A percentile compares a stretch with the other conserved stretches of the same genome.
Conservation (phyloP, 2,113 vertebrate species). For the Erythrolamprus reginae region DNA sequence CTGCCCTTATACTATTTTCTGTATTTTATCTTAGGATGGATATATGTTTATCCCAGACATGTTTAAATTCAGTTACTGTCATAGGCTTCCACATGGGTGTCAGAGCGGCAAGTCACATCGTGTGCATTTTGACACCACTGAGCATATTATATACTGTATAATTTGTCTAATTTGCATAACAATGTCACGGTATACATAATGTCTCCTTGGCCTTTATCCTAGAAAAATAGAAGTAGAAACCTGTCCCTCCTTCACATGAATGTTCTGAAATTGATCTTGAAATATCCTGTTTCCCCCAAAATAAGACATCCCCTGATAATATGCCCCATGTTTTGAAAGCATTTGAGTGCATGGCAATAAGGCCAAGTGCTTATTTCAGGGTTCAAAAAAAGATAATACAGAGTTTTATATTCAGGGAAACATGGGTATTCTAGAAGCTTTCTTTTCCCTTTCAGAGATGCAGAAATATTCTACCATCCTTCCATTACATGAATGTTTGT, state of each 20-base stretch:
- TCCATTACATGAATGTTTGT: fast-evolving
- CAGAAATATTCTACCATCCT: neutral
- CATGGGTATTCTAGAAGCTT: neutral
- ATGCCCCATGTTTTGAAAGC: too few species aligned
- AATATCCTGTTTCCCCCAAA: neutral
- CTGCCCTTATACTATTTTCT: too few species aligned
- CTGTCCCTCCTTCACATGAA: neutral
- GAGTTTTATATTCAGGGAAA: too few species aligned
- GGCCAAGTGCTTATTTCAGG: too few species aligned
- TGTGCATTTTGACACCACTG: neutral
- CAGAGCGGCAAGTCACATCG: neutral
- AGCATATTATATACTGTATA: neutral
- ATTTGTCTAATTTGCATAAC: neutral
- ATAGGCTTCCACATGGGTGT: neutral
- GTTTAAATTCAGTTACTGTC: too few species aligned
- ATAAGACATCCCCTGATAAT: too few species aligned
- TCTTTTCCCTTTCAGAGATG: neutral
- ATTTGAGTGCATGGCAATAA: too few species aligned
- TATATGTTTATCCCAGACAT: too few species aligned
- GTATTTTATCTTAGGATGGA: too few species aligned
- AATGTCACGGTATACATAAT: neutral
- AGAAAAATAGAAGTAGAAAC: neutral
- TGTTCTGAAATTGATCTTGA: neutral
- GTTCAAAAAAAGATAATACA: too few species aligned
- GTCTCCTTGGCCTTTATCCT: neutral